These are phyloP conservation scores for Lumbricus terrestris DNA, from an alignment of 2,888 invertebrate species.

Conservation along the genomic window DNA sequence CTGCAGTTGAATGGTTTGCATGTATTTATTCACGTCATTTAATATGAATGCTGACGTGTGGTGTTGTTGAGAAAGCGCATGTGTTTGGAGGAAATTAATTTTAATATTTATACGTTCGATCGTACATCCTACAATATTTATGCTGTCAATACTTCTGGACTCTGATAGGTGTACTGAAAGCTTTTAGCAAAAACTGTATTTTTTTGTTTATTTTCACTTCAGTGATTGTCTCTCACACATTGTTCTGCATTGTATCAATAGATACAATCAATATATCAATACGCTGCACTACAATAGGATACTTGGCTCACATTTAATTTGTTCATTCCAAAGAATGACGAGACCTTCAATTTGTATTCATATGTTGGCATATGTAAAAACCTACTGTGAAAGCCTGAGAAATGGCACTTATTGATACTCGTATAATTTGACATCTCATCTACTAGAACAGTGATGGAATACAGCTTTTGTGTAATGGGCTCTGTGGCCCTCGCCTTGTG, in stretches of 20 bases:
- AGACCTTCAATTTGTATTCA: background rate
- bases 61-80: background rate
- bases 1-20: background rate
- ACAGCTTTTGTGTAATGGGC: background rate
- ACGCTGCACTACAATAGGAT: too few species aligned
- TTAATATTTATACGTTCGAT: background rate
- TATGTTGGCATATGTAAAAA: background rate
- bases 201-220: background rate
- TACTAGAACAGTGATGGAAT: background rate
- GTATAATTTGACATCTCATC: background rate
- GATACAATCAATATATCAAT: too few species aligned
- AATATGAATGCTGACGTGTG: background rate
- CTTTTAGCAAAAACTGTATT: background rate
- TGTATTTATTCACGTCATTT: background rate
- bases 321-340: background rate
- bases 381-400: background rate
- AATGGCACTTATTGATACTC: background rate
- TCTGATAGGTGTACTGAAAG: background rate
- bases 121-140: background rate
- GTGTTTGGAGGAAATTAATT: background rate
- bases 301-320: too few species aligned
- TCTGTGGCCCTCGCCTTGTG: too few species aligned
- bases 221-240: background rate
- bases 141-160: background rate
- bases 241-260: too few species aligned